A percentile compares a stretch with the other conserved stretches of the same genome.
Evolutionary conservation across 2,888 invertebrate species (phyloP).

Genomic region (Heteromyza rotundicornis): DNA sequence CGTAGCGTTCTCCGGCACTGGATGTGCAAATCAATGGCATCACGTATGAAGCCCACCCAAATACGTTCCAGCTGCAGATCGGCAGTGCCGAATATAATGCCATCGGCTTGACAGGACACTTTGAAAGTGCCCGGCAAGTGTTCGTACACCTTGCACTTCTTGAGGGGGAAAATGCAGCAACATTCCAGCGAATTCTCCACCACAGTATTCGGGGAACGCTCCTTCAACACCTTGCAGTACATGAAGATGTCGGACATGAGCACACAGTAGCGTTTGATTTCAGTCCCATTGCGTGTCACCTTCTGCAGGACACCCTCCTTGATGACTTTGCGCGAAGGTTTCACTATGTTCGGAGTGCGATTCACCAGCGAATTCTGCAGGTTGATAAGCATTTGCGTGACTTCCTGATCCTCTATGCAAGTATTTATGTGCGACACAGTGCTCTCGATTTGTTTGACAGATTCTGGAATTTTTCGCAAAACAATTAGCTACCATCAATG

Average conservation of each 20-base stretch:
- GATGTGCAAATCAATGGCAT: slow-evolving; percentile 66
- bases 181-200: slow-evolving; percentile 70
- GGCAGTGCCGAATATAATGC: slow-evolving; percentile 67
- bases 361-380: slow-evolving; percentile 71
- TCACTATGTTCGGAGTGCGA: slow-evolving; percentile 70
- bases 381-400: slow-evolving; percentile 71
- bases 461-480: slow-evolving; percentile 62
- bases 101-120: slow-evolving; percentile 68
- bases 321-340: slow-evolving; percentile 69
- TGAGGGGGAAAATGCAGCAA: slow-evolving; percentile 72
- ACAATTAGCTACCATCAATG: not conserved
- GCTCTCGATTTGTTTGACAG: slow-evolving; percentile 71
- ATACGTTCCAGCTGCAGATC: slow-evolving; percentile 65
- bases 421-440: slow-evolving; percentile 76
- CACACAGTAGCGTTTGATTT: slow-evolving; percentile 70
- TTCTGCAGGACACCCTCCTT: slow-evolving; percentile 71
- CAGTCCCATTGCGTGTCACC: slow-evolving; percentile 64
- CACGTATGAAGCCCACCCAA: slow-evolving; percentile 67
- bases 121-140: slow-evolving; percentile 68
- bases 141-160: slow-evolving; percentile 71
- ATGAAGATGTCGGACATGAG: slow-evolving; percentile 76
- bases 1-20: slow-evolving; percentile 69
- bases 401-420: slow-evolving; percentile 76
- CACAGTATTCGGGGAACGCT: slow-evolving; percentile 63
- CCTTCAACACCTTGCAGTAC: slow-evolving; percentile 72